Base-by-base conservation (phyloP, 2,888 invertebrate genomes). In the Noctua fimbriata region DNA sequence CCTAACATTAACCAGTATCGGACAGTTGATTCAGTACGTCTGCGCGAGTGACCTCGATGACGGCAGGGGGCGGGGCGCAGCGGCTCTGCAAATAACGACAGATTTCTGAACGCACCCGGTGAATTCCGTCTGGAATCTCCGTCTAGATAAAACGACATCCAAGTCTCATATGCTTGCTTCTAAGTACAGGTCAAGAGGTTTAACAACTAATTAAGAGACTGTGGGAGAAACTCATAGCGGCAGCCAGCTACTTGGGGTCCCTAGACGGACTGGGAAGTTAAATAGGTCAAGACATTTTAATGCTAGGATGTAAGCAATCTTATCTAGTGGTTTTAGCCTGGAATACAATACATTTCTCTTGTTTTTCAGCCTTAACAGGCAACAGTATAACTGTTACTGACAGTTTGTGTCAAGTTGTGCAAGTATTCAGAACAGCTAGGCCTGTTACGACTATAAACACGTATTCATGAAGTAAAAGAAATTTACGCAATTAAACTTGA, bases 21-120 rank as follows among this genome's bases (percentile, higher is more conserved):
- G 90, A 89, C 90, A 89, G 91, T 90, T 88, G 89, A 91, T 87
- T 83, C 85, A 89, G 90, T 91, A 92, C 91, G 92, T 92, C 92
- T 92, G 92, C 93, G 94, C 94, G 91, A 89, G 89, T 94, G 94
- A 93, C 94, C 94, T 93, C 93, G 92, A 92, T 93, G 92, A 91
- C 90, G 88, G 88, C 89, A 91, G 93, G 93, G 92, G 92, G 94
- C 91, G 94, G 92, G 92, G 92, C 91, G 83, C 81, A 82, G 81
- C 86, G 74, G 85, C 87, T 91, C 92, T 91, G 91, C 93, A 91
- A 92, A 92, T 92, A 93, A 90, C 89, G 89, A 90, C 89, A 84
- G 85, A 88, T 90, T 91, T 88, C 87, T 82, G 78, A 87, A 89
- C 90, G 85, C 89, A 90, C 89, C 91, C 93, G 90, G 90, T 88